These are phyloP conservation scores for Thera obeliscata DNA, from an alignment of 2,888 invertebrate species.

Conservation along the genomic window DNA sequence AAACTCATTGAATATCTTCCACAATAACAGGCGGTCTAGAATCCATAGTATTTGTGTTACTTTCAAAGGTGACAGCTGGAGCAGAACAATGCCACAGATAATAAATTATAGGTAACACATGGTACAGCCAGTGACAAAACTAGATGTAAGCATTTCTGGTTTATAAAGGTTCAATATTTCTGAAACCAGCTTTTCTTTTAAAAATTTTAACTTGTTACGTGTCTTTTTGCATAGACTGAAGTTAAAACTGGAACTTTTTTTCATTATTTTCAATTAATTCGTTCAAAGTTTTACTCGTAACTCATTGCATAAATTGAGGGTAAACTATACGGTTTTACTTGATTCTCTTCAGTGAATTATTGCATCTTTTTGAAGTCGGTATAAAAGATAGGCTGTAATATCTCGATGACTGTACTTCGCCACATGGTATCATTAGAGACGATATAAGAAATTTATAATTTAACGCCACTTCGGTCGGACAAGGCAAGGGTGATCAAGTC, in stretches of 20 bases:
- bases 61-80: constrained; percentile 40
- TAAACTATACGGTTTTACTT: no score
- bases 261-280: no score
- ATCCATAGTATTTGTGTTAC: constrained; percentile 30
- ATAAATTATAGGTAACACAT: constrained; percentile 4
- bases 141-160: not conserved
- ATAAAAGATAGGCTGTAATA: not conserved
- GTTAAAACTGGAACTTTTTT: no score
- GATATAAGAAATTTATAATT: constrained; percentile 56
- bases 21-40: constrained; percentile 22
- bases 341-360: no score
- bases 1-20: constrained; percentile 14
- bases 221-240: no score
- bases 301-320: no score
- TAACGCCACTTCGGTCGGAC: constrained; percentile 49
- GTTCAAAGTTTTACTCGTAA: no score
- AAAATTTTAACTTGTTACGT: no score
- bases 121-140: not conserved
- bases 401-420: constrained; percentile 14
- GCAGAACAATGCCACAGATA: constrained; percentile 52
- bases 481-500: constrained; percentile 16
- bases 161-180: no score
- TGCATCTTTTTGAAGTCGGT: no score
- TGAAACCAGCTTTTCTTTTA: no score
- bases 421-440: constrained; percentile 47